Evolutionary conservation across 2,888 invertebrate genomes (phyloP).

Genomic region (Drosophila algonquin): DNA sequence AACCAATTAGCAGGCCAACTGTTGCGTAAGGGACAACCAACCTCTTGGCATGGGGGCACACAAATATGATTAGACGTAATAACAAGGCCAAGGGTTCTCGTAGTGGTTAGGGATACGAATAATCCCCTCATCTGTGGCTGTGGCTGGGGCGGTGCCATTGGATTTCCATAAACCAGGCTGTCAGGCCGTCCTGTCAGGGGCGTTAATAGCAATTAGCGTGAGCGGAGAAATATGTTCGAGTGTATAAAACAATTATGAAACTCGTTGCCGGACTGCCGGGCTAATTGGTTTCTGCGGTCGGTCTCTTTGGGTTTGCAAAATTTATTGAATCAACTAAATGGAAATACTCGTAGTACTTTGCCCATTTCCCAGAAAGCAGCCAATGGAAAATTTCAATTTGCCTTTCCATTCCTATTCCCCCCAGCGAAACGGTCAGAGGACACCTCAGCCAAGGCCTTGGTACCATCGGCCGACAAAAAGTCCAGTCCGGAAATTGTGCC

Average conservation of each 20-base stretch:
- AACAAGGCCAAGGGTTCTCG: constrained; percentile 42
- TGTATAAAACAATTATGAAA: constrained; percentile 61
- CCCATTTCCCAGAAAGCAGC: constrained; percentile 41
- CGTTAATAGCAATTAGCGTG: constrained; percentile 74
- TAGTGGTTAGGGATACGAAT: constrained; percentile 12
- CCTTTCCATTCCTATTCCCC: neutral
- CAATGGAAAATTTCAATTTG: constrained; percentile 59
- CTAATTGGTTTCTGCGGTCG: constrained; percentile 69
- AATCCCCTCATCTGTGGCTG: constrained; percentile 17
- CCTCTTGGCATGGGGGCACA: constrained; percentile 19
- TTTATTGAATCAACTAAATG: constrained; percentile 64
- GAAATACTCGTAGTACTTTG: too few relatives aligned
- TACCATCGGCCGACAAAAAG: constrained; percentile 74
- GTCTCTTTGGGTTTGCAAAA: constrained; percentile 28
- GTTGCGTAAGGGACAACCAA: constrained; percentile 26
- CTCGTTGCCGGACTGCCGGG: constrained; percentile 41
- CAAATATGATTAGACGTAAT: constrained; percentile 69
- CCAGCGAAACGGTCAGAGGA: constrained; percentile 60
- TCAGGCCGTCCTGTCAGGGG: constrained; percentile 63
- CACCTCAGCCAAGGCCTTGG: constrained; percentile 31
- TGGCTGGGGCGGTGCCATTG: constrained; percentile 13
- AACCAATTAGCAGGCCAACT: constrained; percentile 62
- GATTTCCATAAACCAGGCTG: constrained; percentile 64
- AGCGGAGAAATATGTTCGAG: constrained; percentile 32
- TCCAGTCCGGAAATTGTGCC: constrained; percentile 82